Evolutionary conservation across 2,113 vertebrate species (phyloP).

Genomic region (Brienomyrus longianalis): DNA sequence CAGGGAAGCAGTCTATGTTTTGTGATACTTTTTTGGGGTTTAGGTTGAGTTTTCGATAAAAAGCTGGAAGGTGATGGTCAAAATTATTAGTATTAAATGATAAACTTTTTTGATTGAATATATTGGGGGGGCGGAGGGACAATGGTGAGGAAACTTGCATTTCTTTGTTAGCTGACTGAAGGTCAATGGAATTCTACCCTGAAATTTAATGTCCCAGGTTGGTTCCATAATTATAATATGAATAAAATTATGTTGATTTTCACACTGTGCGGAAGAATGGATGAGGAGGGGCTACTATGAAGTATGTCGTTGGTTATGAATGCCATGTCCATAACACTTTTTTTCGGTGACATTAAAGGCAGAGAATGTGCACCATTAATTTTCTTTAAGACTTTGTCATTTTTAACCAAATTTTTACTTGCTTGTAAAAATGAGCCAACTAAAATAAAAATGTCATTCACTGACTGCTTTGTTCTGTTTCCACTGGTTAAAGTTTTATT

Average conservation of each 20-base stretch:
- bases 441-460: neutral
- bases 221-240: neutral
- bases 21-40: neutral
- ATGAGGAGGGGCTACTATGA: neutral
- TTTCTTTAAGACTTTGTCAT: neutral
- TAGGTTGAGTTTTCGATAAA: neutral
- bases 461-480: neutral
- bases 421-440: neutral
- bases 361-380: neutral
- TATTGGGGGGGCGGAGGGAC: neutral
- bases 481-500: neutral
- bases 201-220: neutral
- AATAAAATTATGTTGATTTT: neutral
- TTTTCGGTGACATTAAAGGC: neutral
- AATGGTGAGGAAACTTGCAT: neutral
- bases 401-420: neutral
- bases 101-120: neutral
- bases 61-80: neutral
- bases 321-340: neutral
- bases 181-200: neutral
- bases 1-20: neutral
- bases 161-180: neutral
- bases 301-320: neutral
- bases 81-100: neutral
- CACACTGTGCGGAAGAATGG: neutral